phyloP scores from a whole-genome alignment of 2,797 vertebrate genomes.

The Myripristis jacobus region DNA sequence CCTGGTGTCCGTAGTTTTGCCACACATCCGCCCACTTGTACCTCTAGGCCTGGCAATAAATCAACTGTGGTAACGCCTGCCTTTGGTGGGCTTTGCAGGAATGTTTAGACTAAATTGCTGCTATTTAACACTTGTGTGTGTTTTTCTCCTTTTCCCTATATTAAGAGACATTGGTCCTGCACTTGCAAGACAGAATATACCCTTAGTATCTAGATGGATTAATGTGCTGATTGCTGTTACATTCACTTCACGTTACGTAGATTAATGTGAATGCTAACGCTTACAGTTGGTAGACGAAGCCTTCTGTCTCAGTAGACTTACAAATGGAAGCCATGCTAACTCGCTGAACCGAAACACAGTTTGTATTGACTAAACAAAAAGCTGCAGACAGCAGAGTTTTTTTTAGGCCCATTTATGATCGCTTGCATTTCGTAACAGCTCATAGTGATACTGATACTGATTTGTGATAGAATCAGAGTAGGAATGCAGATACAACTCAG shows the following conservation, averaged over 20 bases:
- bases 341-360: too few relatives aligned
- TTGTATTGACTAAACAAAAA: too few relatives aligned
- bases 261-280: too few relatives aligned
- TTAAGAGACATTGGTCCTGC: slow-evolving; percentile 15
- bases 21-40: slow-evolving; percentile 43
- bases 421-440: too few relatives aligned
- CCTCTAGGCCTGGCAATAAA: slow-evolving; percentile 41
- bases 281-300: too few relatives aligned
- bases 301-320: too few relatives aligned
- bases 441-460: too few relatives aligned
- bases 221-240: slow-evolving; percentile 20
- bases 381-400: too few relatives aligned
- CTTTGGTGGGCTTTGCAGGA: slow-evolving; percentile 27
- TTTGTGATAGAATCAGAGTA: too few relatives aligned
- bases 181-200: slow-evolving; percentile 19
- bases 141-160: slow-evolving; percentile 26
- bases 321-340: too few relatives aligned
- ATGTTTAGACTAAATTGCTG: slow-evolving; percentile 32
- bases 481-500: too few relatives aligned
- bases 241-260: slow-evolving; percentile 7
- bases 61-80: slow-evolving; percentile 13
- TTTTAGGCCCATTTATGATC: too few relatives aligned
- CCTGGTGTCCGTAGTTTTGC: slow-evolving; percentile 53
- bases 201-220: slow-evolving; percentile 35
- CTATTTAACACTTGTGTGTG: slow-evolving; percentile 17